These are phyloP conservation scores for Lasioglossum vierecki DNA, from an alignment of 2,888 invertebrate genomes.

Conservation along the genomic window DNA sequence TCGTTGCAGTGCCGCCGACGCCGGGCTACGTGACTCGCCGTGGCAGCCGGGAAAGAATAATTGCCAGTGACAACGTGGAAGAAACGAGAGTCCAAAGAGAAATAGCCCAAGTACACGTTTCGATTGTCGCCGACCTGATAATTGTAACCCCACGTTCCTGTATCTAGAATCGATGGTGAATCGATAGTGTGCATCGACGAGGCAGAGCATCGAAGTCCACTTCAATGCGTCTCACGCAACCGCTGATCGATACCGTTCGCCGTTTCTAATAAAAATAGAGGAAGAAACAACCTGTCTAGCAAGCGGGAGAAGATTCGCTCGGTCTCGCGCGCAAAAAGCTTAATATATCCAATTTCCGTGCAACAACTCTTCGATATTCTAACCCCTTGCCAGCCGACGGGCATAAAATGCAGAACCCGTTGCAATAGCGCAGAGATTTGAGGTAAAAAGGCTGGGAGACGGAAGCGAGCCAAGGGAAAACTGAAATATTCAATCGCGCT, in stretches of 20 bases:
- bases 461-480: not conserved
- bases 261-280: not conserved
- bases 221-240: not conserved
- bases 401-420: not conserved
- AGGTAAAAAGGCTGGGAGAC: not conserved
- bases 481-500: constrained; percentile 33
- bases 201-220: not conserved
- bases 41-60: not conserved
- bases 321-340: not conserved
- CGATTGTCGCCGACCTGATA: not conserved
- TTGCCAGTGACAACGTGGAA: not conserved
- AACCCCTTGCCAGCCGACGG: constrained; percentile 4
- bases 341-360: constrained; percentile 41
- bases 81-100: not conserved
- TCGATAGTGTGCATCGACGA: not conserved
- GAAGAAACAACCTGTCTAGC: constrained; percentile 9
- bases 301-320: constrained; percentile 12
- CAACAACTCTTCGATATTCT: constrained; percentile 43
- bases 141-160: not conserved
- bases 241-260: constrained; percentile 12
- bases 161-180: not conserved
- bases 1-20: not conserved
- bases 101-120: not conserved
- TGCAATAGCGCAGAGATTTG: constrained; percentile 1
- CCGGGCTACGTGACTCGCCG: constrained; percentile 24